Evolutionary conservation across 2,113 vertebrate species (phyloP), one percentile per base, ranked within the genome.

Genomic region (Microtus richardsoni): DNA sequence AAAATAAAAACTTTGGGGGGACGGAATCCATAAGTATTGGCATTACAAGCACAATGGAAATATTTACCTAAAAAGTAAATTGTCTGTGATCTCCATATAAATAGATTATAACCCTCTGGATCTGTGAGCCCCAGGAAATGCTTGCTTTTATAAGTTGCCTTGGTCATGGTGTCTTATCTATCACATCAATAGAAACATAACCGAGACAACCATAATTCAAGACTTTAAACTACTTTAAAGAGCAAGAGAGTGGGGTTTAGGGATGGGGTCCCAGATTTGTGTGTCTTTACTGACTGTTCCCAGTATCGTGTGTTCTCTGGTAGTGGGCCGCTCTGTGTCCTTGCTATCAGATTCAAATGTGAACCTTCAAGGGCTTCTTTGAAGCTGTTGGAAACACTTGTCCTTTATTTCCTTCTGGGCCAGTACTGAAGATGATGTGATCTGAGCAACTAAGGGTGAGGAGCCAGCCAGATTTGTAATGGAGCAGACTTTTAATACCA

Each of bases 331-430:
- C 0, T 83, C 70, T 74, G 5, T 75, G 58, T 58, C 88, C 22
- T 0, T 28, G 64, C 28, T n/a, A 58, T 75, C 71, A 60, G n/a
- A 62, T 36, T 60, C 87, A 60, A 33, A 36, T 74, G 54, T 74
- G 47, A 36, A 24, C 44, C 74, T 64, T 95, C n/a, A 89, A 30
- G 73, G 28, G 33, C 21, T 44, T 41, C 70, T 94, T 49, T 58
- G 87, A 77, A 3, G 3, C 62, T 74, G 4, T 84, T 77, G 58
- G 62, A 74, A 91, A 92, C 78, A 28, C 54, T 33, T 33, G 60
- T 79, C n/a, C 62, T 70, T 91, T 54, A 24, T 87, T 83, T 95
- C 77, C 60, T 94, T 78, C 41, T 80, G 14, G 62, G 39, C 39
- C 47, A 74, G 4, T 84, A 92, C 71, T 88, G 24, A 77, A 95